Base-by-base conservation (phyloP, 2,797 vertebrate genomes). In the Enteromius argenteus region DNA sequence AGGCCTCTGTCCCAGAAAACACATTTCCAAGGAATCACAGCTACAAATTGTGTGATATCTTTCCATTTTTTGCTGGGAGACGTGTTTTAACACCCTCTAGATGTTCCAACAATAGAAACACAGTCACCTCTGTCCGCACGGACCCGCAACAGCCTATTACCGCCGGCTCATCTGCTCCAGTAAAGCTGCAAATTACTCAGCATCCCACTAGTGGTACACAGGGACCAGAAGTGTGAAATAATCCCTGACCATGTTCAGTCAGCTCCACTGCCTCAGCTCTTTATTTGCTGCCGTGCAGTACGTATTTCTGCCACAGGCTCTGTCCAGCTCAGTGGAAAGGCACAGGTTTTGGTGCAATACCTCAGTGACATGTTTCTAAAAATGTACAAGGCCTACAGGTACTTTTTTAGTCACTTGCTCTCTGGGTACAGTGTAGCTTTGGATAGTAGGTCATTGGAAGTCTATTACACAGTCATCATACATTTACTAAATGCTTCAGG, bases 131-230 rank as follows among this genome's bases (percentile, higher is more conserved):
- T 86, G 72, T 83, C 83, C 53, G 19, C 80, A 73, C 56, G 39
- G 85, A 85, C 84, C 85, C 66, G 71, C 83, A 44, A 75, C 46
- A 69, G 76, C 81, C 82, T 72, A 88, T 87, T 90, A 86, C 80
- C 58, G 72, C 87, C 87, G 91, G 88, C 92, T 92, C 93, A 94
- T 95, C 92, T 94, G 93, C 88, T 92, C 87, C 88, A 88, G 84
- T 60, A 69, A 91, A 92, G 91, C 93, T 94, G 93, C 90, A 94
- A 95, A 95, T 94, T 89, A 94, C 90, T 90, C 87, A 19, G 89
- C 90, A 87, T 87, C 88, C 86, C 72, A 69, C 66, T n/a, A 60
- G 80, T 51, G 88, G 86, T 85, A 90, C 85, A 79, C 91, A 84
- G 80, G 87, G 89, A 87, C 76, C 84, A 86, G 86, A 89, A 89